Evolutionary conservation across 2,113 vertebrate genomes (phyloP).

Genomic region (Calyptomena viridis): DNA sequence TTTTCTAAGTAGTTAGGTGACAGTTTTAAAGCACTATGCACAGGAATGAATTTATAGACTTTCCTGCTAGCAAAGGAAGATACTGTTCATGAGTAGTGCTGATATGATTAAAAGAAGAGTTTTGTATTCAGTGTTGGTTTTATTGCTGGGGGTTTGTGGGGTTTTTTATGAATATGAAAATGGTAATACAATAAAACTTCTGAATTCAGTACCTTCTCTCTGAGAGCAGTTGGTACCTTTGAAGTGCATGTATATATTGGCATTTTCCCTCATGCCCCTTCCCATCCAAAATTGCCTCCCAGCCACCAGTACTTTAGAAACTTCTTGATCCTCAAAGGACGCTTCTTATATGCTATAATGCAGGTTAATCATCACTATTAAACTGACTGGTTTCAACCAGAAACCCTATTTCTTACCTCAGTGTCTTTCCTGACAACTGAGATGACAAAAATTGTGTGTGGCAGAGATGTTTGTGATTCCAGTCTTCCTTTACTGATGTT

Average conservation of each 20-base stretch:
- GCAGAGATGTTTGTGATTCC: background rate
- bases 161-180: background rate
- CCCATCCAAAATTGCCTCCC: background rate
- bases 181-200: background rate
- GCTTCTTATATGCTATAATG: background rate
- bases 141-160: background rate
- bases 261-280: background rate
- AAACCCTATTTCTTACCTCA: background rate
- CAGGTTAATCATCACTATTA: background rate
- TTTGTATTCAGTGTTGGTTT: background rate
- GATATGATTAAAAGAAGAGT: background rate
- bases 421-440: background rate
- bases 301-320: background rate
- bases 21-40: background rate
- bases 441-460: background rate
- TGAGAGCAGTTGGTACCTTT: background rate
- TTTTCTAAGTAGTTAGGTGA: background rate
- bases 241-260: background rate
- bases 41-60: background rate
- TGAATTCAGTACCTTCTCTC: background rate
- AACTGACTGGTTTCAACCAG: background rate
- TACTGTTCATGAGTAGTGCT: background rate
- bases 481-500: background rate
- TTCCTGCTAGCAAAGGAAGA: background rate
- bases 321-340: background rate